Evolutionary conservation across 2,113 vertebrate genomes (phyloP).

Genomic region (Hemiscyllium ocellatum): DNA sequence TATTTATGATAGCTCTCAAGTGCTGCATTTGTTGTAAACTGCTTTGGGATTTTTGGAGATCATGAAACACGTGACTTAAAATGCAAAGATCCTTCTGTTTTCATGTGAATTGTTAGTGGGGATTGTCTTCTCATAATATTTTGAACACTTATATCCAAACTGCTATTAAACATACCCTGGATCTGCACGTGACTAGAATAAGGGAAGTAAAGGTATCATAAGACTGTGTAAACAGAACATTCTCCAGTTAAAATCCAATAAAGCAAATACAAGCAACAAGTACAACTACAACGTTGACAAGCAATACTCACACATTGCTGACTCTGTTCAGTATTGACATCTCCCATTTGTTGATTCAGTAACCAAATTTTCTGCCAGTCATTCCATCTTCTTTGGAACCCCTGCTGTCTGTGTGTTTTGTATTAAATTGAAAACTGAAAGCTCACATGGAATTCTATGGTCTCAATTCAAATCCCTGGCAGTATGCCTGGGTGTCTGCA

Average conservation of each 20-base stretch:
- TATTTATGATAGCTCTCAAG: background rate
- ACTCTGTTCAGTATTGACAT: background rate
- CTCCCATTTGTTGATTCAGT: background rate
- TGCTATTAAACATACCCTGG: background rate
- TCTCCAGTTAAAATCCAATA: background rate
- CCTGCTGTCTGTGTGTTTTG: background rate
- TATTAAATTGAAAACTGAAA: background rate
- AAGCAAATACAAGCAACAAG: background rate
- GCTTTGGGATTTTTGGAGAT: background rate
- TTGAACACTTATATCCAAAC: background rate
- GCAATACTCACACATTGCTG: background rate
- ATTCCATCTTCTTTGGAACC: background rate
- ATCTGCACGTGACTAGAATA: background rate
- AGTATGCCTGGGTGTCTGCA: background rate
- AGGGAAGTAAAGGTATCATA: background rate
- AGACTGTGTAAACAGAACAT: background rate
- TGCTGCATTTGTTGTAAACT: too few relatives aligned
- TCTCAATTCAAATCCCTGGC: background rate
- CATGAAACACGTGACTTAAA: background rate
- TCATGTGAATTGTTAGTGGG: background rate
- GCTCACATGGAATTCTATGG: background rate
- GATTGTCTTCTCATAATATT: background rate
- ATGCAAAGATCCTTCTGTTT: background rate
- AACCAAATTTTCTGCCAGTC: background rate
- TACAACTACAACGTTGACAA: background rate